Evolutionary conservation across 2,797 vertebrate genomes (phyloP).

Genomic region (Muscicapa comitata): DNA sequence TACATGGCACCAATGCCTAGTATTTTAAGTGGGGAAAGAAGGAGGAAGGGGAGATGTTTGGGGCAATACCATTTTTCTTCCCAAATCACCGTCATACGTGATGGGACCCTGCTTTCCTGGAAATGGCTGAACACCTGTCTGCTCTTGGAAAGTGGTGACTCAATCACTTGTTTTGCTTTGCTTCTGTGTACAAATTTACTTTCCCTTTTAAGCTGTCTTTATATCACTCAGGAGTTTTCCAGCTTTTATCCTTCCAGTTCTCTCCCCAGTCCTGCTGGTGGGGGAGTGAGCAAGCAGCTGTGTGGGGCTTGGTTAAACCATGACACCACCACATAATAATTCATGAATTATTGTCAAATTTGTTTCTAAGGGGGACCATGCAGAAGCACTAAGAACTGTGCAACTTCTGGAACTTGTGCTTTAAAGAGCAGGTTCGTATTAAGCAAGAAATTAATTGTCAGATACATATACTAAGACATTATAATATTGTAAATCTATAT

Average conservation of each 20-base stretch:
- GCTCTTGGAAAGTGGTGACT: background rate
- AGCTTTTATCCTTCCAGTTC: background rate
- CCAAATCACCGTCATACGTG: fast-evolving
- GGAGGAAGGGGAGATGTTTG: no score
- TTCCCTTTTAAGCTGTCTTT: background rate
- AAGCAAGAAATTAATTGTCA: background rate
- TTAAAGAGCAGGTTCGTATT: background rate
- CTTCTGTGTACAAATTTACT: background rate
- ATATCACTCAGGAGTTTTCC: background rate
- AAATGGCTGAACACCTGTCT: background rate
- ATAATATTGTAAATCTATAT: background rate
- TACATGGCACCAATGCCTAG: background rate
- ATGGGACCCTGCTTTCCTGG: background rate
- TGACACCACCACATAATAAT: background rate
- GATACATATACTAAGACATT: background rate
- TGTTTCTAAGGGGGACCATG: background rate
- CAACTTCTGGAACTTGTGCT: background rate
- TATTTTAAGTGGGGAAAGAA: background rate
- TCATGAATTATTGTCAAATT: background rate
- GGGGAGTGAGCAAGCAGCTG: fast-evolving
- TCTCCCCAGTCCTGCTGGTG: background rate
- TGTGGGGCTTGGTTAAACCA: background rate
- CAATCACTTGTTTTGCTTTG: background rate
- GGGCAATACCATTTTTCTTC: background rate
- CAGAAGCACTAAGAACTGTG: background rate